Evolutionary conservation across 2,113 vertebrate genomes (phyloP).

Genomic region (Corydoras maculifer): DNA sequence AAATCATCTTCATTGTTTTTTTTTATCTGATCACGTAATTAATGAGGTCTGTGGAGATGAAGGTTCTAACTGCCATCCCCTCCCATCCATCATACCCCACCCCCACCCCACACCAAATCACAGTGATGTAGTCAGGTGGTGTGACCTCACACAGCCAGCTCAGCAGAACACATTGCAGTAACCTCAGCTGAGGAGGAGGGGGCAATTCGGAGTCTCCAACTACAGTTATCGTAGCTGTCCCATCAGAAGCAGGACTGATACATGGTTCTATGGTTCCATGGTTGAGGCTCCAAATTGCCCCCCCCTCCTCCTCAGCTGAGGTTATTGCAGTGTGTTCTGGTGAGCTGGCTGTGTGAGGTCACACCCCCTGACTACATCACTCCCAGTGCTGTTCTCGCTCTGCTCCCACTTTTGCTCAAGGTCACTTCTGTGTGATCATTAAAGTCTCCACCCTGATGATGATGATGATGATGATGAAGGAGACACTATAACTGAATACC

Average conservation of each 20-base stretch:
- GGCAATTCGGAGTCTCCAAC: not conserved
- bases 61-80: slow-evolving; percentile 51
- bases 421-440: too few species aligned
- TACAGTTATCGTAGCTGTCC: too few species aligned
- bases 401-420: slow-evolving; percentile 47
- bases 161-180: slow-evolving; percentile 51
- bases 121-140: slow-evolving; percentile 58
- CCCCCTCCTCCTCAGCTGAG: not conserved
- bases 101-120: not conserved
- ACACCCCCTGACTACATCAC: slow-evolving; percentile 61
- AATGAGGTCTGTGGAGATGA: slow-evolving; percentile 49
- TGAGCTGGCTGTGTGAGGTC: slow-evolving; percentile 67
- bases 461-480: too few species aligned
- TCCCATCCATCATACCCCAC: slow-evolving; percentile 32
- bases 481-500: too few species aligned
- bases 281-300: not conserved
- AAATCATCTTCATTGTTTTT: slow-evolving; percentile 49
- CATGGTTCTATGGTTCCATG: too few species aligned
- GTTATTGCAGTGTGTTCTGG: slow-evolving; percentile 46
- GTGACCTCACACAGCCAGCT: slow-evolving; percentile 67
- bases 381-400: slow-evolving; percentile 51
- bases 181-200: not conserved
- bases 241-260: too few species aligned
- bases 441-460: too few species aligned
- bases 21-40: slow-evolving; percentile 56